These are phyloP conservation scores for Calliopsis andreniformis DNA, from an alignment of 1,140 invertebrate species.

Conservation along the genomic window DNA sequence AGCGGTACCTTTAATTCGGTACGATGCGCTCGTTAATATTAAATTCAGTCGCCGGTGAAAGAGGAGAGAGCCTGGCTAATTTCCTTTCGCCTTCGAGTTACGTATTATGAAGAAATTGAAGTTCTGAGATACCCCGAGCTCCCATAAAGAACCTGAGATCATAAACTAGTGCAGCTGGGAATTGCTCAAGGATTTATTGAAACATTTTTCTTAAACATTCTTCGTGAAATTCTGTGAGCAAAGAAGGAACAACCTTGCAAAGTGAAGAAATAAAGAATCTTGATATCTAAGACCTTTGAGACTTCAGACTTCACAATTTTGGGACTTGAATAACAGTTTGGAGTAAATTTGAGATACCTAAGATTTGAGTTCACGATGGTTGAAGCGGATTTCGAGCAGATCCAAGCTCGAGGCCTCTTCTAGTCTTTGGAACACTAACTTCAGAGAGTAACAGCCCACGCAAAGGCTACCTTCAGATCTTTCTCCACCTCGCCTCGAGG, in stretches of 20 bases:
- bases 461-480: neutral
- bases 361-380: no score
- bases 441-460: no score
- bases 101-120: conserved; percentile 18
- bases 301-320: no score
- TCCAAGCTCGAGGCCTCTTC: no score
- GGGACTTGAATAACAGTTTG: no score
- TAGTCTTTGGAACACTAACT: no score
- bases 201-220: conserved; percentile 13
- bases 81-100: conserved; percentile 29
- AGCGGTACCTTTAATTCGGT: conserved; percentile 47
- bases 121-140: conserved; percentile 3
- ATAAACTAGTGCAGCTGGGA: conserved; percentile 1
- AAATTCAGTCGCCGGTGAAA: conserved; percentile 45
- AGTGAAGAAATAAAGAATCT: no score
- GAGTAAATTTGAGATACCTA: no score
- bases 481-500: neutral
- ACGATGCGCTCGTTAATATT: conserved; percentile 57
- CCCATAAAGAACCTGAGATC: neutral
- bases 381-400: no score
- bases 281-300: no score
- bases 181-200: conserved; percentile 14
- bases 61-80: conserved; percentile 8
- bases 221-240: no score
- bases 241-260: no score